Percentiles rank a stretch among this genome's conserved stretches.
These are phyloP conservation scores for Thera obeliscata DNA, from an alignment of 2,888 invertebrate species.

Conservation along the genomic window DNA sequence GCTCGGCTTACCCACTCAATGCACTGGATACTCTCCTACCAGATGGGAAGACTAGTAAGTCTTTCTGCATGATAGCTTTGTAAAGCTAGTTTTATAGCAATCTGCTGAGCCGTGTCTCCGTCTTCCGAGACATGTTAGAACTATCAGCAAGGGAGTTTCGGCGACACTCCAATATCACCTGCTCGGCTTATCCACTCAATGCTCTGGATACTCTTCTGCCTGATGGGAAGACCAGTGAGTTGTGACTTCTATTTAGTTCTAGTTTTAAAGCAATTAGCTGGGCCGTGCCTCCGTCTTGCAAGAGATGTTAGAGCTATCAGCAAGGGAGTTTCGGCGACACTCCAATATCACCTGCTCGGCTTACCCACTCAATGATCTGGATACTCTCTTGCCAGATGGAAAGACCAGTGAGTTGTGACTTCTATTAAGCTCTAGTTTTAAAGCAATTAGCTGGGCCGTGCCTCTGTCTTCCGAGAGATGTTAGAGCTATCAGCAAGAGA, in stretches of 20 bases:
- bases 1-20: slow-evolving; percentile 98
- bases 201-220: slow-evolving; percentile 70
- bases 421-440: too few species aligned
- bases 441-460: too few species aligned
- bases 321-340: slow-evolving; percentile 98
- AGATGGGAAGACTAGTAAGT: slow-evolving; percentile 96
- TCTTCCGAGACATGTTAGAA: slow-evolving; percentile 90
- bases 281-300: slow-evolving; percentile 98
- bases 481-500: too few species aligned
- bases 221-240: too few species aligned
- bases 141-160: slow-evolving; percentile 97
- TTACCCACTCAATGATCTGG: slow-evolving; percentile 94
- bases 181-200: slow-evolving; percentile 98
- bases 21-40: slow-evolving; percentile 97
- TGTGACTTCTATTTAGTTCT: too few species aligned
- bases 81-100: too few species aligned
- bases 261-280: slow-evolving; percentile 77
- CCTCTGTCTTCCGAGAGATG: too few species aligned
- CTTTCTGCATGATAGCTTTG: too few species aligned
- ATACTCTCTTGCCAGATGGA: too few species aligned
- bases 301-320: slow-evolving; percentile 98
- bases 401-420: too few species aligned
- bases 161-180: slow-evolving; percentile 99
- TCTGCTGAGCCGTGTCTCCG: too few species aligned
- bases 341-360: slow-evolving; percentile 99